Conservation (phyloP, 2,113 vertebrate species). For the Cyanistes caeruleus region DNA sequence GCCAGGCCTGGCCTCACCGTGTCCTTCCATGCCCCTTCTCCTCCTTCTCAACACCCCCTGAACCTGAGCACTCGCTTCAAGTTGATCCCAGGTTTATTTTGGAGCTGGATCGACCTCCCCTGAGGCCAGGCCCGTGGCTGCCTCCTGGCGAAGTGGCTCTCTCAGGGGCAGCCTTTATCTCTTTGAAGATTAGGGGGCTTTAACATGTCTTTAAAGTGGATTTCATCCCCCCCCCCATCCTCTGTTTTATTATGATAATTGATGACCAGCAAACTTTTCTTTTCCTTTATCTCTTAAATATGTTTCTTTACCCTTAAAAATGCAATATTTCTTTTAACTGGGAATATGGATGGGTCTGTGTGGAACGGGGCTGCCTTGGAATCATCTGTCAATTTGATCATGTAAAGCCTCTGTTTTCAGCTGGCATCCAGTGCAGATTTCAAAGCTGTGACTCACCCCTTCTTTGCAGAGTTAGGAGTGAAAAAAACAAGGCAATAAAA, state of each 20-base stretch:
- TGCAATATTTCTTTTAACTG: slow-evolving; percentile 82
- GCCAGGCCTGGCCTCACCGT: accelerated
- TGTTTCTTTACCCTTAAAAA: slow-evolving; percentile 82
- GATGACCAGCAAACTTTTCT: slow-evolving; percentile 79
- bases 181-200: slow-evolving; percentile 82
- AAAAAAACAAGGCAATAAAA: background rate
- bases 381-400: slow-evolving; percentile 81
- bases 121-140: background rate
- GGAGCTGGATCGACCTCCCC: background rate
- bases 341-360: slow-evolving; percentile 79
- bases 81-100: background rate
- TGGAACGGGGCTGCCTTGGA: slow-evolving; percentile 64
- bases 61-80: background rate
- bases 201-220: slow-evolving; percentile 78
- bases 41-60: background rate
- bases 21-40: background rate
- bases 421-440: slow-evolving; percentile 77
- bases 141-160: background rate
- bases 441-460: slow-evolving; percentile 74
- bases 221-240: background rate
- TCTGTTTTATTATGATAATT: slow-evolving; percentile 77
- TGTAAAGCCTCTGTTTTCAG: slow-evolving; percentile 76
- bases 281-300: slow-evolving; percentile 84
- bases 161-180: slow-evolving; percentile 58
- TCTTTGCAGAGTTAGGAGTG: background rate